phyloP scores from a whole-genome alignment of 2,888 invertebrate species.

The Mythimna impura region DNA sequence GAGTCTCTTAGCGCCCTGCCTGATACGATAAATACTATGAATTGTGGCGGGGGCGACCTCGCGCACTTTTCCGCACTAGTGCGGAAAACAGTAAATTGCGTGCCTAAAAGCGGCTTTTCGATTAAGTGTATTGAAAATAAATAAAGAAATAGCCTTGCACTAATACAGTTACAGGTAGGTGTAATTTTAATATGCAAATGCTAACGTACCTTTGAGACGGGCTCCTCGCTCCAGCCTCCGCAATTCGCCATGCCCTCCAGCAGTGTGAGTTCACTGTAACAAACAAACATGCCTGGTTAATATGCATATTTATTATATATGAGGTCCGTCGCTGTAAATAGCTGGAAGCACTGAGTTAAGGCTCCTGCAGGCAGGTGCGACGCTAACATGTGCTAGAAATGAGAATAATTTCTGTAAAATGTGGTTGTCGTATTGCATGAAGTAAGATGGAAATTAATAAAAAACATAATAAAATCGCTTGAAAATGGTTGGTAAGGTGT shows the following conservation, averaged over 20 bases:
- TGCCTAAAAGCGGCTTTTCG: no score
- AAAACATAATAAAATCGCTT: no score
- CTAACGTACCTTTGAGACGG: constrained; percentile 82
- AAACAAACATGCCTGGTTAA: constrained; percentile 59
- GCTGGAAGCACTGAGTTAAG: background rate
- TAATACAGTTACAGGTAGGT: background rate
- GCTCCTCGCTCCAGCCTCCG: constrained; percentile 87
- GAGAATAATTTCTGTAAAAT: no score
- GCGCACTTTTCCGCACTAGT: no score
- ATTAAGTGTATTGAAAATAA: no score
- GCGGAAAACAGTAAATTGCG: no score
- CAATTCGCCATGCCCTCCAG: constrained; percentile 86
- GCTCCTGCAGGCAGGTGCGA: background rate
- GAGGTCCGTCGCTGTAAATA: background rate
- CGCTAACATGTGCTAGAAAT: background rate
- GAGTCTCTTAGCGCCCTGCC: no score
- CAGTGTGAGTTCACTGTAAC: constrained; percentile 87
- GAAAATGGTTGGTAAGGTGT: no score
- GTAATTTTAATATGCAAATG: background rate
- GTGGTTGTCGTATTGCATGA: no score
- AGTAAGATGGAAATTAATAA: no score
- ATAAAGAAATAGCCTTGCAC: background rate
- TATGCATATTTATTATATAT: background rate
- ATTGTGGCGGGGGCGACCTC: no score
- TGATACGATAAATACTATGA: no score